Conservation (phyloP, 2,888 invertebrate species). For the Hyles lineata region DNA sequence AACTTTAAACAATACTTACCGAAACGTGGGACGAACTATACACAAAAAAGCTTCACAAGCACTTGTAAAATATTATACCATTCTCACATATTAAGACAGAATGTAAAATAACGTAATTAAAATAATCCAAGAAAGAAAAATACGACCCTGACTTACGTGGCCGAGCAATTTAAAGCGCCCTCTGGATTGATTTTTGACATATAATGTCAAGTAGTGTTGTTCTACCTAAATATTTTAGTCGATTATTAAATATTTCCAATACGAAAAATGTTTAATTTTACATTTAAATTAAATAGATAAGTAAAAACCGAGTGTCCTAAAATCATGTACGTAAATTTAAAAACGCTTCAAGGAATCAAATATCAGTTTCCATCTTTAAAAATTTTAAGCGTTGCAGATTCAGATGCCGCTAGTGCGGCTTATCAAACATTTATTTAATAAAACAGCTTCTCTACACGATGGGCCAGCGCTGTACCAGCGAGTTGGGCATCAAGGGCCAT, state of each 20-base stretch:
- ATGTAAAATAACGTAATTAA: constrained; percentile 68
- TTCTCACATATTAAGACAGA: constrained; percentile 73
- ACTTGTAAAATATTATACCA: constrained; percentile 68
- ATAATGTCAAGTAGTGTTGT: constrained; percentile 54
- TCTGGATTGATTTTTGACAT: constrained; percentile 78
- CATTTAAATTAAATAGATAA: too few relatives aligned
- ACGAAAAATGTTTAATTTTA: too few relatives aligned
- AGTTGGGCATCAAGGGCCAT: too few relatives aligned
- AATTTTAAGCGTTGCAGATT: background rate
- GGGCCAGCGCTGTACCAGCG: too few relatives aligned
- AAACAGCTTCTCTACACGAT: too few relatives aligned
- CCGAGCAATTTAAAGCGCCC: constrained; percentile 80
- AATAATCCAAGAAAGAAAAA: constrained; percentile 74
- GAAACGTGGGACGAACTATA: constrained; percentile 54
- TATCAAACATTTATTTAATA: background rate
- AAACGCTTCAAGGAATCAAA: too few relatives aligned
- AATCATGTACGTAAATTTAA: too few relatives aligned
- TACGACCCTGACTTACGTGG: constrained; percentile 84
- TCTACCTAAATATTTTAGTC: background rate
- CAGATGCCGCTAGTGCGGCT: background rate
- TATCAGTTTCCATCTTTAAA: background rate
- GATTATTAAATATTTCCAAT: background rate
- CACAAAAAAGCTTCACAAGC: constrained; percentile 65
- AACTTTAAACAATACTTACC: constrained; percentile 60
- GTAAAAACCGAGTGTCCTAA: too few relatives aligned